Base-by-base conservation (phyloP, 2,113 vertebrate species). In the Cisticola juncidis region DNA sequence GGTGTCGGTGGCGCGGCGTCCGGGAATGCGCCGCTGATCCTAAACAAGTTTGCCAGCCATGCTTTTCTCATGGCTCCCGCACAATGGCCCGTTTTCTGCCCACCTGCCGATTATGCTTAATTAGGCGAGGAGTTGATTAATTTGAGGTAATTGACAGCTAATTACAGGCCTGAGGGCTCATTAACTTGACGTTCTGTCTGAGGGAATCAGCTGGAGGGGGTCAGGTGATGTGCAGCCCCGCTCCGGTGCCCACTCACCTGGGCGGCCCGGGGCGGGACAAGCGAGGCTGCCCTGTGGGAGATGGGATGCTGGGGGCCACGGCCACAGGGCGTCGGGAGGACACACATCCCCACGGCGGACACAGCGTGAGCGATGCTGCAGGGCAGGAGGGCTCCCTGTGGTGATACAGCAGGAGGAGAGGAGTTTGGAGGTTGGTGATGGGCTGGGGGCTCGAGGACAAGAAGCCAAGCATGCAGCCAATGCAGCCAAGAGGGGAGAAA, bases 71-170 rank as follows among this genome's bases (percentile, higher is more conserved):
- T 98, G 98, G 98, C 97, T 98, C 97, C 97, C 93, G 84, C 97
- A 99, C 98, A 99, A 99, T 98, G 97, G 98, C 96, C 97, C 97
- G 98, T 98, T 99, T 98, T 98, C 98, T 98, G 98, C 98, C 99
- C 98, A 98, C 98, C 99, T 98, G 98, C 98, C 97, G 98, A 97
- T 98, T 98, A 99, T 99, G 99, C 98, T 99, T 99, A 99, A 99
- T 99, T 99, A 99, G 98, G 99, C 99, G 98, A 99, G 98, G 98
- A 99, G 98, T 99, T 99, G 99, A 99, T 99, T 99, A 98, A 99
- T 99, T 99, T 99, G 99, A 98, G 98, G 98, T 99, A 99, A 99
- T 99, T 99, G 99, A 99, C 99, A 99, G 99, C 99, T 99, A 99
- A 99, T 99, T 99, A 99, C 98, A 98, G 97, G 98, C 97, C 98